Conservation (phyloP, 1,140 invertebrate species). For the Brachionus manjavacas region DNA sequence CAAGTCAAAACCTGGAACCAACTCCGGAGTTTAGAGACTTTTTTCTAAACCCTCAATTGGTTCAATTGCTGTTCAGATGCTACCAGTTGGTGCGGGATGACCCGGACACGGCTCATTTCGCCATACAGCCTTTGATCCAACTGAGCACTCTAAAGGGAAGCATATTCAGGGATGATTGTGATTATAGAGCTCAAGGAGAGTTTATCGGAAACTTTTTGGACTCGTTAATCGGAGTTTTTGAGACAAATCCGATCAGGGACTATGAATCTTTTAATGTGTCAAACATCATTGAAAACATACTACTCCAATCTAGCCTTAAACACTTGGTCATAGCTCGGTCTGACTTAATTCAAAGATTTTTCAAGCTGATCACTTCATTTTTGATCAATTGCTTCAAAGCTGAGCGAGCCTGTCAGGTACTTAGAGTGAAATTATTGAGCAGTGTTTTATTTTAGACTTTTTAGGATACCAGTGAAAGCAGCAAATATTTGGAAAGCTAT, state of each 20-base stretch:
- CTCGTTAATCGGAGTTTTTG: neutral
- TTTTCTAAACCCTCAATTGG: slow-evolving; percentile 28
- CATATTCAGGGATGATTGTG: neutral
- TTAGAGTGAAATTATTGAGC: neutral
- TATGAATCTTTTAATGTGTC: slow-evolving; percentile 22
- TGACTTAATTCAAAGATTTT: neutral
- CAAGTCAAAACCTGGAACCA: neutral
- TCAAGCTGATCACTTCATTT: neutral
- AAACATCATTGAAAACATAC: slow-evolving; percentile 14
- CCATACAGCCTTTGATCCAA: slow-evolving; percentile 16
- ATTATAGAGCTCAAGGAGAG: neutral
- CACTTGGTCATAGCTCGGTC: neutral
- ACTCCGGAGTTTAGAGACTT: slow-evolving; percentile 35
- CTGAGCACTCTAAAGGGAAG: slow-evolving; percentile 23
- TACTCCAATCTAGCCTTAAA: neutral
- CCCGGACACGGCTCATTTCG: slow-evolving; percentile 5
- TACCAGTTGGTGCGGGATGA: slow-evolving; percentile 25
- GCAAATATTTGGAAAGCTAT: slow-evolving; percentile 35
- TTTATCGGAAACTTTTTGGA: neutral
- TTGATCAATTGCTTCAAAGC: slow-evolving; percentile 41
- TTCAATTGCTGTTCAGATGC: slow-evolving; percentile 29
- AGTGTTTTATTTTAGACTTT: neutral
- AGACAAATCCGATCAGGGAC: neutral
- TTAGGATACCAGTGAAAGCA: slow-evolving; percentile 1
- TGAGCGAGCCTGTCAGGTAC: neutral